Evolutionary conservation across 1,140 invertebrate genomes (phyloP).

Genomic region (Vanessa atalanta): DNA sequence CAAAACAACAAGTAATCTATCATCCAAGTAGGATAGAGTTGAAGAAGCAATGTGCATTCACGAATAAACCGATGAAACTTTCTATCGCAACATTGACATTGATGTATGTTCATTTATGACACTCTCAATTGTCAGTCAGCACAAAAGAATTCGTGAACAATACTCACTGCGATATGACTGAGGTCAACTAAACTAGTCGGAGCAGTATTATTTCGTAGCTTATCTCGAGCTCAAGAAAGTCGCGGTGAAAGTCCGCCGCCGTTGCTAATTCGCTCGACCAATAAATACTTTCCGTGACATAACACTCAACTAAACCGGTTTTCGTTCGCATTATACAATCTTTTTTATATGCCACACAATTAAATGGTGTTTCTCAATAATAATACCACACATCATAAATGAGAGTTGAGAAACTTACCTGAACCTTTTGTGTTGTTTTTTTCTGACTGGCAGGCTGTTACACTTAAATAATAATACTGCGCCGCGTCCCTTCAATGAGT

Average conservation of each 20-base stretch:
- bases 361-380: slow-evolving; percentile 49
- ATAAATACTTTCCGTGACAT: slow-evolving; percentile 71
- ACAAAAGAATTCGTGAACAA: slow-evolving; percentile 59
- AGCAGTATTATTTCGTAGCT: slow-evolving; percentile 56
- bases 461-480: slow-evolving; percentile 47
- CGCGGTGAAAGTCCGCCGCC: slow-evolving; percentile 69
- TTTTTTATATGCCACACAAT: slow-evolving; percentile 51
- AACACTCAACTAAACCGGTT: slow-evolving; percentile 69
- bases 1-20: too few species aligned
- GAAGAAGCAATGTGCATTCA: neutral
- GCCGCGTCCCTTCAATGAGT: slow-evolving; percentile 45
- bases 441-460: slow-evolving; percentile 48
- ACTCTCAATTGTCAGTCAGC: slow-evolving; percentile 44
- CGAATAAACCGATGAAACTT: slow-evolving; percentile 35
- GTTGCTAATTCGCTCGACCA: slow-evolving; percentile 64
- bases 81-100: slow-evolving; percentile 49
- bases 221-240: slow-evolving; percentile 63
- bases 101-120: slow-evolving; percentile 48
- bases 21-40: neutral
- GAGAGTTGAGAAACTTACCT: slow-evolving; percentile 58
- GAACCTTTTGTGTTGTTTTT: slow-evolving; percentile 53
- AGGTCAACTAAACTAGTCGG: slow-evolving; percentile 63
- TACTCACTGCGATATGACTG: slow-evolving; percentile 45
- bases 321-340: slow-evolving; percentile 49
- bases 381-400: slow-evolving; percentile 54